These are phyloP conservation scores for Taurulus bubalis DNA, from an alignment of 2,113 vertebrate species.

Conservation along the genomic window DNA sequence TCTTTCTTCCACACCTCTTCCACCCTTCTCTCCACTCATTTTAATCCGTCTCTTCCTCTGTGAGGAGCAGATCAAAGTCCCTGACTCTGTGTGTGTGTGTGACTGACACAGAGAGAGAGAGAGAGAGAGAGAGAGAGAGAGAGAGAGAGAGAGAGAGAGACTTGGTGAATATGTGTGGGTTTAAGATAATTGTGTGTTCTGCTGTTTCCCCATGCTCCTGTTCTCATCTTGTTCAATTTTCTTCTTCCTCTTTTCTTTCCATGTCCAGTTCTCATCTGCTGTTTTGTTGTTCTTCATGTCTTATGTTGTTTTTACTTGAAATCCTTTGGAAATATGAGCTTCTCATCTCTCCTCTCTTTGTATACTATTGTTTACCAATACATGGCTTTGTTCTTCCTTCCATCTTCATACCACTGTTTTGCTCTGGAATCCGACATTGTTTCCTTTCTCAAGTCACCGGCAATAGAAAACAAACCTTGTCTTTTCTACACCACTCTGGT, in stretches of 20 bases:
- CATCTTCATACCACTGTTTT: slow-evolving; percentile 34
- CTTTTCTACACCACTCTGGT: slow-evolving; percentile 25
- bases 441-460: slow-evolving; percentile 27
- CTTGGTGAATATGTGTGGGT: slow-evolving; percentile 49
- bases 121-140: not conserved
- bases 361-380: slow-evolving; percentile 37
- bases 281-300: slow-evolving; percentile 44
- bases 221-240: slow-evolving; percentile 59
- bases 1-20: slow-evolving; percentile 60
- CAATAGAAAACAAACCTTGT: slow-evolving; percentile 21
- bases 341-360: slow-evolving; percentile 50
- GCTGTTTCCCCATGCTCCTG: slow-evolving; percentile 16
- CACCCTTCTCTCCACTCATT: slow-evolving; percentile 63
- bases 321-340: slow-evolving; percentile 53
- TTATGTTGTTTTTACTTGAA: slow-evolving; percentile 36
- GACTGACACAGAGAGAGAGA: not conserved
- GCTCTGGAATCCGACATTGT: slow-evolving; percentile 31
- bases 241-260: slow-evolving; percentile 42
- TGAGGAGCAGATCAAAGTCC: slow-evolving; percentile 73
- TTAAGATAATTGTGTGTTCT: slow-evolving; percentile 43
- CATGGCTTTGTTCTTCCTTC: slow-evolving; percentile 56
- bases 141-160: slow-evolving; percentile 2
- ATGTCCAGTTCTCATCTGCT: slow-evolving; percentile 28
- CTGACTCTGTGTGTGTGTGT: slow-evolving; percentile 23
- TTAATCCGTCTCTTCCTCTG: slow-evolving; percentile 68